These are phyloP conservation scores for Bucco capensis DNA, from an alignment of 2,113 vertebrate species.

Conservation along the genomic window DNA sequence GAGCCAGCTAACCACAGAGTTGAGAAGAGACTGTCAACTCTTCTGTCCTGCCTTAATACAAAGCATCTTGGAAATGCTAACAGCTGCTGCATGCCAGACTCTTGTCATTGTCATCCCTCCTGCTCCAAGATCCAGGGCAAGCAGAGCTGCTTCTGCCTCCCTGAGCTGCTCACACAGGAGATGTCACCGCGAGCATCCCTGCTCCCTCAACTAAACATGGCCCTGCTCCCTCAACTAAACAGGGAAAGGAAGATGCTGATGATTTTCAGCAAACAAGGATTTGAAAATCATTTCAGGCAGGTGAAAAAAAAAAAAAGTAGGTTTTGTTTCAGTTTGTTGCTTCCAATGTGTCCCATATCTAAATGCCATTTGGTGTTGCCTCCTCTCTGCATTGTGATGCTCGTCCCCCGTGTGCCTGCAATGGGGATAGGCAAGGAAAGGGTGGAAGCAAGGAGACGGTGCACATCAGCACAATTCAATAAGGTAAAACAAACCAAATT, in stretches of 20 bases:
- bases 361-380: not conserved
- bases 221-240: not conserved
- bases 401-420: not conserved
- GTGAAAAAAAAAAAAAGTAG: no score
- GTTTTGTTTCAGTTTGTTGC: no score
- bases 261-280: not conserved
- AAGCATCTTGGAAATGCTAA: constrained; percentile 57
- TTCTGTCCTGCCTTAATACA: constrained; percentile 45
- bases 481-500: not conserved
- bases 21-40: constrained; percentile 62
- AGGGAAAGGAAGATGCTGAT: not conserved
- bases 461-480: not conserved
- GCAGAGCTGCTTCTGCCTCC: not conserved
- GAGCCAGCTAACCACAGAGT: constrained; percentile 62
- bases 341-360: not conserved
- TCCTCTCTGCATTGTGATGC: not conserved
- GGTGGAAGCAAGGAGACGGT: not conserved
- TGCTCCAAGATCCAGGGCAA: constrained; percentile 12
- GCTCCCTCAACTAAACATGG: not conserved
- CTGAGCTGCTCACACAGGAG: not conserved
- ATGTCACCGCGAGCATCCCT: not conserved
- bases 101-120: constrained; percentile 55
- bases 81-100: not conserved
- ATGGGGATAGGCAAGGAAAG: not conserved
- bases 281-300: not conserved